A percentile compares a stretch with the other conserved stretches of the same genome.
phyloP scores from a whole-genome alignment of 35 echinoderm and acorn worm species.

The Chiridota heheva region DNA sequence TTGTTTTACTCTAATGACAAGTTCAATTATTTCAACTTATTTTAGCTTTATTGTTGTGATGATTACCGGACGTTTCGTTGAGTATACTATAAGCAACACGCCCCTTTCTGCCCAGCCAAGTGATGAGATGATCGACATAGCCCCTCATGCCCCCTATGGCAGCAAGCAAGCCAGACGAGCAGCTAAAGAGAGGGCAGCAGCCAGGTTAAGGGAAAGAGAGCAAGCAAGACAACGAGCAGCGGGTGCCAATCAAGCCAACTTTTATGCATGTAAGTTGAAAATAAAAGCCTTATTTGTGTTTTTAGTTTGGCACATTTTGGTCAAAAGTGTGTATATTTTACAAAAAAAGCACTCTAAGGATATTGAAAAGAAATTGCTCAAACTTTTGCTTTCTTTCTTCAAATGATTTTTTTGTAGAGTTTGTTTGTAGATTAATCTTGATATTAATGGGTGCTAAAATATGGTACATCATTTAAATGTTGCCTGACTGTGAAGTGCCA shows the following conservation, averaged over 20 bases:
- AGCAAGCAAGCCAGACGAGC: conserved; percentile 96
- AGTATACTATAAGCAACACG: conserved; percentile 77
- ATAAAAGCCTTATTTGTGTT: too few relatives aligned
- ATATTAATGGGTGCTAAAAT: too few relatives aligned
- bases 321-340: too few relatives aligned
- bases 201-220: conserved; percentile 78
- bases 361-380: too few relatives aligned
- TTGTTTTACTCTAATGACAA: too few relatives aligned
- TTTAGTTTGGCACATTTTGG: too few relatives aligned
- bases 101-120: conserved; percentile 41
- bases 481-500: too few relatives aligned
- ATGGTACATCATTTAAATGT: too few relatives aligned
- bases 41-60: conserved; percentile 88
- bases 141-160: conserved; percentile 93
- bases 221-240: conserved; percentile 84
- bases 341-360: too few relatives aligned
- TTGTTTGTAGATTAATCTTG: too few relatives aligned
- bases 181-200: conserved; percentile 88
- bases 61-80: conserved; percentile 89
- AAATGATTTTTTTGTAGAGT: too few relatives aligned
- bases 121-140: conserved; percentile 90
- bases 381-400: too few relatives aligned
- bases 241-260: conserved; percentile 94
- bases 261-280: conserved; percentile 98
- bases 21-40: conserved; percentile 16